Percentiles rank a stretch among this genome's conserved stretches.
Evolutionary conservation across 2,797 vertebrate species (phyloP).

Genomic region (Acipenser transmontanus): DNA sequence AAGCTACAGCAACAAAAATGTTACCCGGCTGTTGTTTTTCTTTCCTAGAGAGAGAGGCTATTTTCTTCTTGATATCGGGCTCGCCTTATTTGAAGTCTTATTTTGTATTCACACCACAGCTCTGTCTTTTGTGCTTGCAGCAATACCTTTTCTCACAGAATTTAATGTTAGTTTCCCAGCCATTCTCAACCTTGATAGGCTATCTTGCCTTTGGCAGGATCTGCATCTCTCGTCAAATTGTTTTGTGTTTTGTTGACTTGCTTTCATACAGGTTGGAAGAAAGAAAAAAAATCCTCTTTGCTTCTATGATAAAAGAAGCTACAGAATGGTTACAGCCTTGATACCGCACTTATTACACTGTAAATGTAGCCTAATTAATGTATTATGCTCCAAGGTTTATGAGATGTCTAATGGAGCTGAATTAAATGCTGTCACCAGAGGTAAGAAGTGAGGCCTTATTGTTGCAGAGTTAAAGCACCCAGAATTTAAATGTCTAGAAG

Average conservation of each 20-base stretch:
- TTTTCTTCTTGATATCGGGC: neutral
- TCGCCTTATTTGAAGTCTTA: neutral
- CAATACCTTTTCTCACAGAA: slow-evolving; percentile 23
- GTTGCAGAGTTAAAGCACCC: slow-evolving; percentile 34
- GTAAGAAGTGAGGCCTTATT: slow-evolving; percentile 28
- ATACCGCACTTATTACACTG: slow-evolving; percentile 43
- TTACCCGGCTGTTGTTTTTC: neutral
- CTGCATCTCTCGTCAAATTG: slow-evolving; percentile 60
- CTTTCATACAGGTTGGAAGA: slow-evolving; percentile 20
- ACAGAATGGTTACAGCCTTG: slow-evolving; percentile 29
- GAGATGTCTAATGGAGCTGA: slow-evolving; percentile 28
- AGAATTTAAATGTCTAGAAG: slow-evolving; percentile 37
- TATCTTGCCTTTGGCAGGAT: slow-evolving; percentile 54
- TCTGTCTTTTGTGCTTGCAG: slow-evolving; percentile 14
- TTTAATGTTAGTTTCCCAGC: slow-evolving; percentile 50
- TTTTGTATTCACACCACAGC: slow-evolving; percentile 31
- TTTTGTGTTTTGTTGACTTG: slow-evolving; percentile 43
- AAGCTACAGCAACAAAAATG: neutral
- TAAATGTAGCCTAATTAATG: slow-evolving; percentile 63
- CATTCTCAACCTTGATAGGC: slow-evolving; percentile 44
- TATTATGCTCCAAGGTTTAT: slow-evolving; percentile 50
- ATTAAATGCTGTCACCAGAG: slow-evolving; percentile 38
- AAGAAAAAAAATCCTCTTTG: slow-evolving; percentile 10
- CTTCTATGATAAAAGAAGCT: slow-evolving; percentile 25
- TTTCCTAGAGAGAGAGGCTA: neutral